These are phyloP conservation scores for Eurois occulta DNA, from an alignment of 2,888 invertebrate genomes.

Conservation along the genomic window DNA sequence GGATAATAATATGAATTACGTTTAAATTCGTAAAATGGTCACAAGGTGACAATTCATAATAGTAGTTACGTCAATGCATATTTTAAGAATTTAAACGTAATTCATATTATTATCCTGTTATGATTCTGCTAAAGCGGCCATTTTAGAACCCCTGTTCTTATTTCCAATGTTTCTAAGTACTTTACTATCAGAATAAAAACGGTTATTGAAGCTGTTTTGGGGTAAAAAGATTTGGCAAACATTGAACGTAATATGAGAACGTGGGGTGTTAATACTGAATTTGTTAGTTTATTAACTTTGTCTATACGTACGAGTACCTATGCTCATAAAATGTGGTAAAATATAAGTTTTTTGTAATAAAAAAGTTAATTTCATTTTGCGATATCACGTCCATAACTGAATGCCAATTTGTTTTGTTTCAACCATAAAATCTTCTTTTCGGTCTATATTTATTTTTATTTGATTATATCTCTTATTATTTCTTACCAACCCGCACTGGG, in stretches of 20 bases:
- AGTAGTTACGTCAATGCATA: no score
- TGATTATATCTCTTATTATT: background rate
- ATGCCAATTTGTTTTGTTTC: slow-evolving; percentile 23
- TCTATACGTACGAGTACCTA: background rate
- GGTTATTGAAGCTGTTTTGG: slow-evolving; percentile 18
- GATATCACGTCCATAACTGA: slow-evolving; percentile 33
- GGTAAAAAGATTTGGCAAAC: slow-evolving; percentile 21
- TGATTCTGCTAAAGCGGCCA: no score
- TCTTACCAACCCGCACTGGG: no score
- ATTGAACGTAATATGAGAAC: slow-evolving; percentile 29
- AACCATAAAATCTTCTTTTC: background rate
- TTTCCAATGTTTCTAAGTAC: slow-evolving; percentile 16
- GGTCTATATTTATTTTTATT: slow-evolving; percentile 13
- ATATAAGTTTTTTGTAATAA: slow-evolving; percentile 26
- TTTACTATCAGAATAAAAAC: slow-evolving; percentile 32
- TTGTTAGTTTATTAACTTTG: slow-evolving; percentile 43
- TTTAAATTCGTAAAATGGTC: no score
- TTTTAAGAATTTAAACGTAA: no score
- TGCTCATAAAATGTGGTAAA: slow-evolving; percentile 26
- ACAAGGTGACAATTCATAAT: no score
- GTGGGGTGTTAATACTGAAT: slow-evolving; percentile 28
- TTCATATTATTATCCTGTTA: no score
- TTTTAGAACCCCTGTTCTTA: no score
- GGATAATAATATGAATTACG: no score
- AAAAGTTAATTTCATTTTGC: slow-evolving; percentile 29